Evolutionary conservation across 2,888 invertebrate species (phyloP).

Genomic region (Epistrophe eligans): DNA sequence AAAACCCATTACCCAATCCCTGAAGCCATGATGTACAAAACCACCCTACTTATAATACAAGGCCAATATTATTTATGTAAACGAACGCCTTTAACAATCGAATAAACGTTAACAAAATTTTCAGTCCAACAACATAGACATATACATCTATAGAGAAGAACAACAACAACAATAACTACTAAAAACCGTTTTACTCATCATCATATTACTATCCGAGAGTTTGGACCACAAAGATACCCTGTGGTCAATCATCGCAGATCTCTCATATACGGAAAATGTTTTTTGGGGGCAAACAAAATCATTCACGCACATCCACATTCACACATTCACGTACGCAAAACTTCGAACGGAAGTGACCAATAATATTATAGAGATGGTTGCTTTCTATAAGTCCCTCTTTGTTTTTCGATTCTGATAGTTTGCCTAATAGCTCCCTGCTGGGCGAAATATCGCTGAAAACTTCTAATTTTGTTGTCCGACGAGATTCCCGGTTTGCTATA

Average conservation of each 20-base stretch:
- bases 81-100: slow-evolving; percentile 50
- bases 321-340: neutral
- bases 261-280: slow-evolving; percentile 1
- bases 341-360: slow-evolving; percentile 23
- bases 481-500: slow-evolving; percentile 3
- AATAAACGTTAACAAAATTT: slow-evolving; percentile 51
- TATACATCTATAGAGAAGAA: too few relatives aligned
- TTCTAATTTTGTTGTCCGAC: slow-evolving; percentile 14
- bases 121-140: slow-evolving; percentile 16
- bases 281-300: slow-evolving; percentile 4
- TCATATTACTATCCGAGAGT: slow-evolving; percentile 36
- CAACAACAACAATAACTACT: slow-evolving; percentile 16
- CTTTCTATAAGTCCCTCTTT: neutral
- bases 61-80: slow-evolving; percentile 34
- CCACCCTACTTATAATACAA: neutral
- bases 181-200: slow-evolving; percentile 36
- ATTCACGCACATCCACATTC: slow-evolving; percentile 5
- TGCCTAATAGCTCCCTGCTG: slow-evolving; percentile 26
- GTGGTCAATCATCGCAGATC: slow-evolving; percentile 38
- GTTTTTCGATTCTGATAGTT: slow-evolving; percentile 23
- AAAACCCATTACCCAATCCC: neutral
- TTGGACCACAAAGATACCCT: slow-evolving; percentile 41
- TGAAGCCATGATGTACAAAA: too few relatives aligned
- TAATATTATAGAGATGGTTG: slow-evolving; percentile 9
- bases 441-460: slow-evolving; percentile 10